These are phyloP conservation scores for Bungarus multicinctus DNA, from an alignment of 2,113 vertebrate species.

Conservation along the genomic window DNA sequence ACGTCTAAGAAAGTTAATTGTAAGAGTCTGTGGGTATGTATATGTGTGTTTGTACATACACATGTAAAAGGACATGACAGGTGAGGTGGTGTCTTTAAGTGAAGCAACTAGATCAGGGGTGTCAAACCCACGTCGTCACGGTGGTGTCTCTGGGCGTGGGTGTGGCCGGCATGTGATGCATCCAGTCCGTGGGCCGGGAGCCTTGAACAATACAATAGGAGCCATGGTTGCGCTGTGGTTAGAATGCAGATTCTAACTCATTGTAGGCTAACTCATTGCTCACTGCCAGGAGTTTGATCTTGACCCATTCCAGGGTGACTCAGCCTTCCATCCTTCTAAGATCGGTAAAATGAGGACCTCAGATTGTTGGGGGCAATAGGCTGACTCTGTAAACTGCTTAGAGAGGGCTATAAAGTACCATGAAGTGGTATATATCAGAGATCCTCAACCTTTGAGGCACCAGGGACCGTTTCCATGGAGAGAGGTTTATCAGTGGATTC, in stretches of 20 bases:
- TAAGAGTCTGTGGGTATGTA: background rate
- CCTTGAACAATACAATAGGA: background rate
- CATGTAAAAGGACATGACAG: background rate
- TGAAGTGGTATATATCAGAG: background rate
- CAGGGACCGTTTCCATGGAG: no score
- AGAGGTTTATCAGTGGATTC: no score
- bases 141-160: accelerated
- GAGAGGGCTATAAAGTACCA: background rate
- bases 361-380: background rate
- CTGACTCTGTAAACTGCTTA: background rate
- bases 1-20: background rate
- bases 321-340: background rate
- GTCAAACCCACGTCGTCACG: no score
- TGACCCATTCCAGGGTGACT: background rate
- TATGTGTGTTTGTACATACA: background rate
- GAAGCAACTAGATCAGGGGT: background rate
- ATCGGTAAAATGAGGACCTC: background rate
- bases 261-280: background rate
- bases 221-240: background rate
- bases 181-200: no score
- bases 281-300: background rate
- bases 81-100: background rate
- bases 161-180: no score
- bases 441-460: no score
- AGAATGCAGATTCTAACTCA: no score